These are phyloP conservation scores for Drosophila paramelanica DNA, from an alignment of 2,888 invertebrate species.

Conservation along the genomic window DNA sequence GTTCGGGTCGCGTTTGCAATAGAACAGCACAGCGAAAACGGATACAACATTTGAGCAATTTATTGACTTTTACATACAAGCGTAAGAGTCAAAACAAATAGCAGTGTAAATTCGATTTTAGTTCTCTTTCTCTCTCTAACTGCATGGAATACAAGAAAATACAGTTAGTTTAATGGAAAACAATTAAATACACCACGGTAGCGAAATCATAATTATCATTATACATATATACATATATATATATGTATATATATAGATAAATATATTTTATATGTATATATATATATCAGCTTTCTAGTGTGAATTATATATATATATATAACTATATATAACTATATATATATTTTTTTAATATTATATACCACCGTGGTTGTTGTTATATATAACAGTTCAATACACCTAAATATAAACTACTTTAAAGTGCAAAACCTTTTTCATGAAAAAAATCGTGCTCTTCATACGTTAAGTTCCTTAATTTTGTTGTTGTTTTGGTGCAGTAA, in stretches of 20 bases:
- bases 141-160: slow-evolving; percentile 11
- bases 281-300: too few relatives aligned
- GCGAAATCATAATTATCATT: slow-evolving; percentile 15
- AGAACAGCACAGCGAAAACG: slow-evolving; percentile 81
- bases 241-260: slow-evolving; percentile 7
- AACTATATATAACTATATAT: too few relatives aligned
- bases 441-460: slow-evolving; percentile 2
- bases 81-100: slow-evolving; percentile 43
- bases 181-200: slow-evolving; percentile 14
- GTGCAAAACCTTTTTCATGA: too few relatives aligned
- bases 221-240: slow-evolving; percentile 9
- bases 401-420: too few relatives aligned
- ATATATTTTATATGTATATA: too few relatives aligned
- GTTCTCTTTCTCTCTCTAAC: slow-evolving; percentile 22
- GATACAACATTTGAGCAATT: slow-evolving; percentile 41
- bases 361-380: too few relatives aligned
- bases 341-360: too few relatives aligned
- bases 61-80: slow-evolving; percentile 23
- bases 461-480: slow-evolving; percentile 16
- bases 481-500: slow-evolving; percentile 35
- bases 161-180: slow-evolving; percentile 17
- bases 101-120: slow-evolving; percentile 59
- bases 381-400: too few relatives aligned
- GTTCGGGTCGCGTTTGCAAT: slow-evolving; percentile 85
- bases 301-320: too few relatives aligned